Evolutionary conservation across 1,140 invertebrate genomes (phyloP).

Genomic region (Zaprionus africanus): DNA sequence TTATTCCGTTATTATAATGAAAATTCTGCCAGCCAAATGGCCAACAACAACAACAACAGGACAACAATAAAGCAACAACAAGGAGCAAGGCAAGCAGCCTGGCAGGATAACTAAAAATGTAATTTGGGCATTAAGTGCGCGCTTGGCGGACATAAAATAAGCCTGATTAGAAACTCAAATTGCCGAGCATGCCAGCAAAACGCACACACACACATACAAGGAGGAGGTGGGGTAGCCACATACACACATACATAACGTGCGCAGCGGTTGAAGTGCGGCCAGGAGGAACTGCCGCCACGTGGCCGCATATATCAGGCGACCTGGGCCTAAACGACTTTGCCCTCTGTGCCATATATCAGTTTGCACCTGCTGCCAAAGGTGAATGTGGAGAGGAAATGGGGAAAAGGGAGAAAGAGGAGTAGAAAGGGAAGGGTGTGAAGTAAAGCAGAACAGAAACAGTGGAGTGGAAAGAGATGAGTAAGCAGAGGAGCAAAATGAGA

Average conservation of each 20-base stretch:
- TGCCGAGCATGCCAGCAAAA: constrained; percentile 51
- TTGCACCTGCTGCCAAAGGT: constrained; percentile 64
- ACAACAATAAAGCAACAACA: too few species aligned
- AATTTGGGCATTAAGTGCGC: constrained; percentile 75
- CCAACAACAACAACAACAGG: constrained; percentile 23
- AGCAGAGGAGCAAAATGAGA: too few species aligned
- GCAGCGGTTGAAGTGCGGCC: constrained; percentile 11
- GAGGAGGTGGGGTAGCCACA: not conserved
- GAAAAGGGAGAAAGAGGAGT: not conserved
- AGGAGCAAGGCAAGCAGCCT: not conserved
- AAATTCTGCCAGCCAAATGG: constrained; percentile 31
- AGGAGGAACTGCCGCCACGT: constrained; percentile 52
- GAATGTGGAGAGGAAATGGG: constrained; percentile 6
- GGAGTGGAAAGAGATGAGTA: too few species aligned
- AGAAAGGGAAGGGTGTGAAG: not conserved
- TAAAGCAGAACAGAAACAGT: not conserved
- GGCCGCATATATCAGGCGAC: constrained; percentile 71
- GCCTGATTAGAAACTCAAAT: constrained; percentile 81
- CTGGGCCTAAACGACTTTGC: constrained; percentile 73
- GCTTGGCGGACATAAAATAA: constrained; percentile 79
- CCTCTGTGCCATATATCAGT: constrained; percentile 68
- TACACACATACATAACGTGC: constrained; percentile 4
- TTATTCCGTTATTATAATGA: too few species aligned
- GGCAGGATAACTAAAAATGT: constrained; percentile 70
- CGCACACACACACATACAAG: not conserved